Percentiles rank a stretch among this genome's conserved stretches.
Conservation (phyloP, 2,797 vertebrate species). For the Leuciscus waleckii region DNA sequence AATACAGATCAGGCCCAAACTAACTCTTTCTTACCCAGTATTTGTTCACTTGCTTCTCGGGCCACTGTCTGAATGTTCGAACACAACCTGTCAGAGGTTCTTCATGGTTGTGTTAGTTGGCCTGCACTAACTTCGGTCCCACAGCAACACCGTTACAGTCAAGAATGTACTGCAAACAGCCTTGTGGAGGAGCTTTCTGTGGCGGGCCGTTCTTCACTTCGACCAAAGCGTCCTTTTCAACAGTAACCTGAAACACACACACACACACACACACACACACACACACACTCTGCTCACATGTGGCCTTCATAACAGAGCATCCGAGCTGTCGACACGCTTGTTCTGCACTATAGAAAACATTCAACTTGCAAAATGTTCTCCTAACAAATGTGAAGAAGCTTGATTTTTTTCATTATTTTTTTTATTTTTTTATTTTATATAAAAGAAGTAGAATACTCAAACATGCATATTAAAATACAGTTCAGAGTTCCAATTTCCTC, state of each 20-base stretch:
- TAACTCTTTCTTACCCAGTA: conserved; percentile 71
- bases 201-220: conserved; percentile 85
- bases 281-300: not conserved
- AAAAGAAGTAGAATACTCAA: not conserved
- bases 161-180: conserved; percentile 99
- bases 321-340: not conserved
- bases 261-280: conserved; percentile 57
- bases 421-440: not conserved
- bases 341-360: not conserved
- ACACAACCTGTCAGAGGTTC: conserved; percentile 73
- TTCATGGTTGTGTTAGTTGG: conserved; percentile 72
- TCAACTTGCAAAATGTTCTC: not conserved
- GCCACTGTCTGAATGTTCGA: conserved; percentile 75
- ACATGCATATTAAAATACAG: not conserved
- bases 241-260: conserved; percentile 81
- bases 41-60: conserved; percentile 77
- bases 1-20: conserved; percentile 86
- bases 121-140: conserved; percentile 95
- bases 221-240: conserved; percentile 81
- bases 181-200: conserved; percentile 89
- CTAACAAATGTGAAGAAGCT: not conserved
- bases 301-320: not conserved
- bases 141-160: conserved; percentile 98
- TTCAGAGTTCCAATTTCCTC: not conserved
- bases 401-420: too few species aligned